Conservation (phyloP, 2,797 vertebrate genomes). For the Dryobates pubescens region DNA sequence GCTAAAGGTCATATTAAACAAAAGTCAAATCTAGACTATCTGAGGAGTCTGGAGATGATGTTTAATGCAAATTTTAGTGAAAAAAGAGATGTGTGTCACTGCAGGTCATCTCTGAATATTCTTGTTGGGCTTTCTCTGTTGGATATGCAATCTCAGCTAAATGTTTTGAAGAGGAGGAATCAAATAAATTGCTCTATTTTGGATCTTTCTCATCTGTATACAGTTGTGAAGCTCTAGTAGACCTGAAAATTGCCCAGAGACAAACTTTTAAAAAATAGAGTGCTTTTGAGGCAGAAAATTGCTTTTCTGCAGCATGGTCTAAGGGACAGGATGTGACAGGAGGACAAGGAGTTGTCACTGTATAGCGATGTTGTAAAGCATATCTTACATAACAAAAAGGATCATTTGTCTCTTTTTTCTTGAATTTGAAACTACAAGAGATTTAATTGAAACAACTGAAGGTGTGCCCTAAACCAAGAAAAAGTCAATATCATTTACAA, state of each 20-base stretch:
- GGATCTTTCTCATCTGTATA: slow-evolving; percentile 82
- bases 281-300: slow-evolving; percentile 86
- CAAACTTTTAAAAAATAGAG: slow-evolving; percentile 82
- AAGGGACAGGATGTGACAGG: slow-evolving; percentile 79
- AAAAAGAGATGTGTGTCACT: slow-evolving; percentile 62
- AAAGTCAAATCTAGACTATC: slow-evolving; percentile 57
- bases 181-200: slow-evolving; percentile 83
- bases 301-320: slow-evolving; percentile 79
- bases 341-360: slow-evolving; percentile 78
- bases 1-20: slow-evolving; percentile 73
- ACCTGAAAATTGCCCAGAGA: slow-evolving; percentile 84
- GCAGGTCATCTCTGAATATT: slow-evolving; percentile 75
- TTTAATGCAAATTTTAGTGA: slow-evolving; percentile 73
- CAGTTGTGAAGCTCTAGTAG: slow-evolving; percentile 81
- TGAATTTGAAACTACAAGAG: slow-evolving; percentile 47
- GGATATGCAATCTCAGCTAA: slow-evolving; percentile 82
- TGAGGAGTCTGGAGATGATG: slow-evolving; percentile 51
- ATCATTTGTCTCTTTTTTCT: slow-evolving; percentile 63
- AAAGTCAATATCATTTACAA: neutral
- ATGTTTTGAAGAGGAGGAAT: slow-evolving; percentile 81
- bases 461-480: neutral
- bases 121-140: slow-evolving; percentile 73
- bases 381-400: slow-evolving; percentile 72
- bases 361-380: slow-evolving; percentile 66
- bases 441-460: neutral